Conservation (phyloP, 2,797 vertebrate genomes). For the Borostomias antarcticus region DNA sequence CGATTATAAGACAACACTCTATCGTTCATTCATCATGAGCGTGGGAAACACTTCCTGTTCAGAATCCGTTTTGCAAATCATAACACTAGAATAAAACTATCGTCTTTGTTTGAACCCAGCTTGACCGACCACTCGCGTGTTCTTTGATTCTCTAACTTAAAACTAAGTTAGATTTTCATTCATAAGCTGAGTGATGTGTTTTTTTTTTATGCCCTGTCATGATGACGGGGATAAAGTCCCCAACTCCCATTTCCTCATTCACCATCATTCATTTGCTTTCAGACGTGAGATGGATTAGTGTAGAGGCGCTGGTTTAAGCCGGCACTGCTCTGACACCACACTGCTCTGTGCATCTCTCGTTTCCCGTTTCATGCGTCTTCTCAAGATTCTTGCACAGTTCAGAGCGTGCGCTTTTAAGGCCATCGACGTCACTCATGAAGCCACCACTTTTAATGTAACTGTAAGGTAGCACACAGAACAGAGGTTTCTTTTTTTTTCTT, state of each 20-base stretch:
- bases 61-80: no score
- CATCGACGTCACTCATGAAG: not conserved
- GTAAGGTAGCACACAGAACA: not conserved
- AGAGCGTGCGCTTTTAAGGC: not conserved
- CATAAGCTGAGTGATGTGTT: no score
- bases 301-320: not conserved
- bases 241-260: not conserved
- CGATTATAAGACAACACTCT: no score
- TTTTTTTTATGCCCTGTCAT: not conserved
- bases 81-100: no score
- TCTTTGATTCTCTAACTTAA: no score
- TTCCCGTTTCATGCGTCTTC: not conserved
- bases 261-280: conserved; percentile 10
- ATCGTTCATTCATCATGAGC: no score
- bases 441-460: no score
- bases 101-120: no score
- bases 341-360: not conserved
- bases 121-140: no score
- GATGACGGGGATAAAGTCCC: not conserved
- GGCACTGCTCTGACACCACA: not conserved
- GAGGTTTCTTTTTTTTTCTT: no score
- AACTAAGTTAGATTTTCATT: no score
- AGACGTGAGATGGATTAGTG: not conserved
- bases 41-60: no score
- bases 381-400: not conserved